Evolutionary conservation across 2,113 vertebrate genomes (phyloP).

Genomic region (Hemiscyllium ocellatum): DNA sequence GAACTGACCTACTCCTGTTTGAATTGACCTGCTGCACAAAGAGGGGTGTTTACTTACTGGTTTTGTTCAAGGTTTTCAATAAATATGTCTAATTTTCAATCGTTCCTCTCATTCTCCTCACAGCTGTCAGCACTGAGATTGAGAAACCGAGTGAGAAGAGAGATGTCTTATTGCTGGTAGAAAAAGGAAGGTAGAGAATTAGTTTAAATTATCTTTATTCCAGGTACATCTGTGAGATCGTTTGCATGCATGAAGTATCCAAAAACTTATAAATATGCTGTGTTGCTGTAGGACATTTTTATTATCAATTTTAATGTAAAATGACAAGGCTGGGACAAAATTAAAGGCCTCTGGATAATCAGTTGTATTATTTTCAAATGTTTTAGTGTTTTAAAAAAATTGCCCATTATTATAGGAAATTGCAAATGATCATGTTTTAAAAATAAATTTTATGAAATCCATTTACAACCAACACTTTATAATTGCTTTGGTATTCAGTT

Average conservation of each 20-base stretch:
- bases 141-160: conserved; percentile 77
- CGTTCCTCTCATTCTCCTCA: conserved; percentile 29
- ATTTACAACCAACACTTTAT: neutral
- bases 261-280: neutral
- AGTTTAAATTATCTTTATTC: conserved; percentile 14
- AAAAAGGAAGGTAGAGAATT: conserved; percentile 77
- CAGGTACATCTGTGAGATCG: neutral
- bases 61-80: neutral
- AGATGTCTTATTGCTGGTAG: conserved; percentile 82
- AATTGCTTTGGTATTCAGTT: neutral
- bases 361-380: neutral
- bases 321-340: neutral
- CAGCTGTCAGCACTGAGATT: conserved; percentile 73
- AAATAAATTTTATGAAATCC: neutral
- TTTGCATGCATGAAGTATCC: neutral
- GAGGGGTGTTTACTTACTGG: neutral
- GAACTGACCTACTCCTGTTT: neutral
- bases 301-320: neutral
- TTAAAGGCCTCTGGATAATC: neutral
- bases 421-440: neutral
- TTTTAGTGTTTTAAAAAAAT: neutral
- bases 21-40: neutral
- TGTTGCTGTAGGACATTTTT: neutral
- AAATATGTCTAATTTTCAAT: neutral
- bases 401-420: neutral